phyloP scores from a whole-genome alignment of 2,113 vertebrate genomes.

The Heterocephalus glaber region DNA sequence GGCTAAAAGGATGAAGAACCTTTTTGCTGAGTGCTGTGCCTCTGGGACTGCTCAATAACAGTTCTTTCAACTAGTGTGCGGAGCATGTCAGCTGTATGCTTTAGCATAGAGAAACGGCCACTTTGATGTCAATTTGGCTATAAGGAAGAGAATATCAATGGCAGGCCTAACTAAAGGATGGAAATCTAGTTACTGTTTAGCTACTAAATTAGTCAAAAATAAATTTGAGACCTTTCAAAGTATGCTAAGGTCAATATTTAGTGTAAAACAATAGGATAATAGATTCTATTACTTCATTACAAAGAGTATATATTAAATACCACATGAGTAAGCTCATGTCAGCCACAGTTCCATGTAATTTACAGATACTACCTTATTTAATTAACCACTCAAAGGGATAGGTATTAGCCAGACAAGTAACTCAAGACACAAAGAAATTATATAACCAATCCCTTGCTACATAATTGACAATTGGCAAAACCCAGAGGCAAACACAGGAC shows the following conservation, averaged over 20 bases:
- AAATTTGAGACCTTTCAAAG: conserved; percentile 7
- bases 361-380: not conserved
- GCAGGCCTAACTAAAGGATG: not conserved
- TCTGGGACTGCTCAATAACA: conserved; percentile 80
- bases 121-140: conserved; percentile 55
- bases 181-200: not conserved
- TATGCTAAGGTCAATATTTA: not conserved
- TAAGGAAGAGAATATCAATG: not conserved
- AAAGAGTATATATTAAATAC: not conserved
- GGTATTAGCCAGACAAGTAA: not conserved
- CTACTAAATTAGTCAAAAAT: not conserved
- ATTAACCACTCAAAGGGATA: not conserved
- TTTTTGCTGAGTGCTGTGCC: conserved; percentile 86
- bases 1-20: conserved; percentile 79
- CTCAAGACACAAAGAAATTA: not conserved
- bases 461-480: not conserved
- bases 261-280: not conserved
- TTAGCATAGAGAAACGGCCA: not conserved
- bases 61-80: conserved; percentile 54
- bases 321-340: not conserved
- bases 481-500: not conserved
- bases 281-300: not conserved
- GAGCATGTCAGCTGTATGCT: conserved; percentile 64
- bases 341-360: not conserved
- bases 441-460: not conserved